A percentile compares a stretch with the other conserved stretches of the same genome.
Conservation (phyloP, 1,140 invertebrate genomes). For the Hylaeus volcanicus region DNA sequence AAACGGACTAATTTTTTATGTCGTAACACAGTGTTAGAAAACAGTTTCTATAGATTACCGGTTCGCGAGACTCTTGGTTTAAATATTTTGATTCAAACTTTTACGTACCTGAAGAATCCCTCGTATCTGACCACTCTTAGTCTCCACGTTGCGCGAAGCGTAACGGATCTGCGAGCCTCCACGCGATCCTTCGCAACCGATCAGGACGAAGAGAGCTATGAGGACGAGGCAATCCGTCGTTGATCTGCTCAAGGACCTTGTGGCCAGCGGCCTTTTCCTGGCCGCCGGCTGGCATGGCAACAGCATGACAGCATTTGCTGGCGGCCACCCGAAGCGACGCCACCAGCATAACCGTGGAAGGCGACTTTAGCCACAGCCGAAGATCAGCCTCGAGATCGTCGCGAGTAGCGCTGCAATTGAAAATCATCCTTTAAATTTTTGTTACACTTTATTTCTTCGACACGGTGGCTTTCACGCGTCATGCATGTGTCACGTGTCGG, state of each 20-base stretch:
- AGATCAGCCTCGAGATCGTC: slow-evolving; percentile 42
- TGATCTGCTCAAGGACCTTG: slow-evolving; percentile 61
- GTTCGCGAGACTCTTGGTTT: too few relatives aligned
- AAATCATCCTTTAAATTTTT: background rate
- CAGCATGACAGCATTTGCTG: slow-evolving; percentile 79
- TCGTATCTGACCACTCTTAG: slow-evolving; percentile 83
- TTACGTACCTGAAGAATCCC: slow-evolving; percentile 80
- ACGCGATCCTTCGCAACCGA: slow-evolving; percentile 51
- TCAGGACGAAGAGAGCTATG: slow-evolving; percentile 61
- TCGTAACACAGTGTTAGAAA: too few relatives aligned
- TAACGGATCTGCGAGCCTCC: slow-evolving; percentile 73
- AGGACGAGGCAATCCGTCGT: slow-evolving; percentile 44
- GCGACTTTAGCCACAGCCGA: slow-evolving; percentile 59
- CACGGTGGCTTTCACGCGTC: too few relatives aligned
- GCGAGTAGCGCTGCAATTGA: background rate
- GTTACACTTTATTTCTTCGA: too few relatives aligned
- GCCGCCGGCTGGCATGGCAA: slow-evolving; percentile 77
- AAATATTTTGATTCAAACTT: too few relatives aligned
- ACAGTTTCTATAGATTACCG: too few relatives aligned
- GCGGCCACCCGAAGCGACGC: slow-evolving; percentile 71
- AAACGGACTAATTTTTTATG: background rate
- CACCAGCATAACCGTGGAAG: slow-evolving; percentile 65
- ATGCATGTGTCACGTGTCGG: too few relatives aligned
- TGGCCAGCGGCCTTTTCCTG: slow-evolving; percentile 70
- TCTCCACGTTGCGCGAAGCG: slow-evolving; percentile 82